Evolutionary conservation across 2,888 invertebrate genomes (phyloP).

Genomic region (Apotomis capreana): DNA sequence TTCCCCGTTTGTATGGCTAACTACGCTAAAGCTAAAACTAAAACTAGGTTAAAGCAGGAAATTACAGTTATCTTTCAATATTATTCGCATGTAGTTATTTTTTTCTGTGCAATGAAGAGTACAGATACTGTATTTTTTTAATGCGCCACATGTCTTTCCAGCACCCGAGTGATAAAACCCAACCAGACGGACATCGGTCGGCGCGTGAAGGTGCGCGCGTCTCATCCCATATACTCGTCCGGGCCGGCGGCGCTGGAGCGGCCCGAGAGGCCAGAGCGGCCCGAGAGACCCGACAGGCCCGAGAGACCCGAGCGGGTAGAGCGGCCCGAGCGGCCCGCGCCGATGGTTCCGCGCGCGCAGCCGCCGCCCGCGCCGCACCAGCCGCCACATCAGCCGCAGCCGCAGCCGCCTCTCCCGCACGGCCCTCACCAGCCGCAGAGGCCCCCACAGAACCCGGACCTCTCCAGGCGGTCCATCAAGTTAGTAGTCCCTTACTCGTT

Average conservation of each 20-base stretch:
- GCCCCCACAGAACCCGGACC: constrained; percentile 85
- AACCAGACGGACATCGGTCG: constrained; percentile 95
- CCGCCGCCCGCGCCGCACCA: constrained; percentile 59
- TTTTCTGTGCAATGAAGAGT: too few species aligned
- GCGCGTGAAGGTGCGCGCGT: constrained; percentile 89
- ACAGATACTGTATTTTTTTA: background rate
- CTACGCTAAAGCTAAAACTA: too few species aligned
- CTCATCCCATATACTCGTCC: constrained; percentile 70
- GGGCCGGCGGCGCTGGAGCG: constrained; percentile 60
- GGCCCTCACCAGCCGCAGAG: constrained; percentile 75
- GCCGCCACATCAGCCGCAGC: constrained; percentile 67
- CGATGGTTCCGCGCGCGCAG: constrained; percentile 48
- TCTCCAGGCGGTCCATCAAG: constrained; percentile 89
- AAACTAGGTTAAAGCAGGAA: too few species aligned
- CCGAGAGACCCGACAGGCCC: constrained; percentile 57
- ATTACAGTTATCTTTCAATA: too few species aligned
- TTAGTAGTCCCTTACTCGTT: constrained; percentile 62
- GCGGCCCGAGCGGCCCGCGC: constrained; percentile 50
- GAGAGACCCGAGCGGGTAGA: constrained; percentile 57
- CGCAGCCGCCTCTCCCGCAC: constrained; percentile 68
- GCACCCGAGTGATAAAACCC: constrained; percentile 96
- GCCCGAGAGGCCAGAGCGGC: constrained; percentile 51
- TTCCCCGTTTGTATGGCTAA: too few species aligned
- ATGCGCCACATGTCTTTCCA: constrained; percentile 68
- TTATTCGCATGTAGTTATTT: too few species aligned